A percentile compares a stretch with the other conserved stretches of the same genome.
Evolutionary conservation across 2,888 invertebrate species (phyloP).

Genomic region (Perizoma flavofasciatum): DNA sequence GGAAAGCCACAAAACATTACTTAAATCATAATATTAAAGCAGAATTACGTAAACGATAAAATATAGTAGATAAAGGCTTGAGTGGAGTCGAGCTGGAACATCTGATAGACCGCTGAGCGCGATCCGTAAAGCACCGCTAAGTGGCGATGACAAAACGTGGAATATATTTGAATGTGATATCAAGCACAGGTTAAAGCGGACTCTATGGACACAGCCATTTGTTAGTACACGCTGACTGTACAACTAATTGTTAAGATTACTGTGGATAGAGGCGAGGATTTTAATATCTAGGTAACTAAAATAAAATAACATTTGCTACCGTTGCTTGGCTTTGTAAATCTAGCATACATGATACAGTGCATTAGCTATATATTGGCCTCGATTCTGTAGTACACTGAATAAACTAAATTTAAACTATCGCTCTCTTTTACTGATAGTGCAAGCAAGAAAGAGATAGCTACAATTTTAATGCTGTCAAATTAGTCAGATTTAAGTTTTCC

Average conservation of each 20-base stretch:
- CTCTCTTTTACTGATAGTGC: no score
- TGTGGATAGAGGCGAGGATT: background rate
- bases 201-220: no score
- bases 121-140: slow-evolving; percentile 27
- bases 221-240: background rate
- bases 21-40: slow-evolving; percentile 4
- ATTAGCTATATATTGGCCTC: no score
- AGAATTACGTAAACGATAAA: slow-evolving; percentile 12
- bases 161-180: slow-evolving; percentile 24
- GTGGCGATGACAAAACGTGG: slow-evolving; percentile 31
- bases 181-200: slow-evolving; percentile 8
- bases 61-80: slow-evolving; percentile 8
- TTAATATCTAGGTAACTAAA: background rate
- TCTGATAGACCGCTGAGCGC: background rate
- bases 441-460: no score
- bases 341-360: no score
- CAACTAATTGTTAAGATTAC: slow-evolving; percentile 33
- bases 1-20: no score
- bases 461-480: no score
- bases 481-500: no score
- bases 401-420: no score
- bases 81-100: background rate
- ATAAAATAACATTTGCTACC: no score
- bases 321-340: no score
- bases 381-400: no score